A percentile compares a stretch with the other conserved stretches of the same genome.
Evolutionary conservation across 2,113 vertebrate species (phyloP).

Genomic region (Caretta caretta): DNA sequence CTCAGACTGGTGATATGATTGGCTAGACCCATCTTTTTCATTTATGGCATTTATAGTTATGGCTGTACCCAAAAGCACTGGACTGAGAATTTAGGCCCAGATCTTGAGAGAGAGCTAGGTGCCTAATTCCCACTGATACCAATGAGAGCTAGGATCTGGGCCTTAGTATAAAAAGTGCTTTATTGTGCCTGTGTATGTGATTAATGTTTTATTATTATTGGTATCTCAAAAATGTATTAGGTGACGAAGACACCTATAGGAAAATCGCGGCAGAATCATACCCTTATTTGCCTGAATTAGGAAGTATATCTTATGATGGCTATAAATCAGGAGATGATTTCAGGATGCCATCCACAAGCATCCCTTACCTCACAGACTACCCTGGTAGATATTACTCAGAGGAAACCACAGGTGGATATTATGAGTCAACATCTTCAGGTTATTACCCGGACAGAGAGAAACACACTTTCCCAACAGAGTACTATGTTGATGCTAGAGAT

Average conservation of each 20-base stretch:
- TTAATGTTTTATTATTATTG: background rate
- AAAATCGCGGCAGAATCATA: background rate
- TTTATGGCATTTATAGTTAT: background rate
- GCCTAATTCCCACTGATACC: background rate
- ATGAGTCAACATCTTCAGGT: conserved; percentile 34
- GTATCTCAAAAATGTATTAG: background rate
- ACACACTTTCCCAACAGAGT: conserved; percentile 74
- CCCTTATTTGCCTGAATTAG: background rate
- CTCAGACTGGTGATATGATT: background rate
- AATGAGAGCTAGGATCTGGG: background rate
- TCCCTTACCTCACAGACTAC: background rate
- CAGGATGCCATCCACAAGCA: background rate
- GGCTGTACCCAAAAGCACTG: background rate
- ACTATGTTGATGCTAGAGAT: conserved; percentile 79
- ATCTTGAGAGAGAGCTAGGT: background rate
- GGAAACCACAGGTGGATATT: background rate
- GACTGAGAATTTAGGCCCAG: background rate
- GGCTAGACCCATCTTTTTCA: background rate
- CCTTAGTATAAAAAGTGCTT: background rate
- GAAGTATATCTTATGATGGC: background rate
- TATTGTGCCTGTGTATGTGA: background rate
- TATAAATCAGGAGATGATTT: background rate
- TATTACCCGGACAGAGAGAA: conserved; percentile 73
- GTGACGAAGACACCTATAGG: background rate
- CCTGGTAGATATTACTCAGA: background rate